Evolutionary conservation across 2,797 vertebrate species (phyloP), one percentile per base, ranked within the genome.

Genomic region (Catamblyrhynchus diadema): DNA sequence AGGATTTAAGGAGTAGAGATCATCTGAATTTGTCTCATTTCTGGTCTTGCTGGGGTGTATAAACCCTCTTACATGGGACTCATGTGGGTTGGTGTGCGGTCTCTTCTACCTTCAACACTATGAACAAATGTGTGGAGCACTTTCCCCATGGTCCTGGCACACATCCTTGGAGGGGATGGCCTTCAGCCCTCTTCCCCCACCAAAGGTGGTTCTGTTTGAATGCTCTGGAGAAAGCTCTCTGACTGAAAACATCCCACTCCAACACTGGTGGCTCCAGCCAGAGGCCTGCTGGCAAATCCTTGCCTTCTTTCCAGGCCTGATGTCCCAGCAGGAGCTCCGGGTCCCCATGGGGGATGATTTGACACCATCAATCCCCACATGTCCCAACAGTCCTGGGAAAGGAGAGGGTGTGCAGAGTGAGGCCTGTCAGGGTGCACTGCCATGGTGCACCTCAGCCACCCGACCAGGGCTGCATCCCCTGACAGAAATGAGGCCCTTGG

Each of bases 401-500:
- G 24, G 18, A 12, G 14, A 66, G 15, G 33, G 5, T 8, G 3
- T 35, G 61, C 50, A 44, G 50, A 33, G 17, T 5, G 2, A 37
- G 6, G 6, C 3, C 53, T 10, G 5, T 15, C 41, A 28, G 50
- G 25, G 6, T 1, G 6, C 10, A 0, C 10, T 8, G 9, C 54
- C 50, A 44, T 16, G 45, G 22, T 5, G 14, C 17, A 23, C 61
- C 41, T 33, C 48, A 37, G 50, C 2, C 2, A 5, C 45, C 2
- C 0, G 0, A 0, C 3, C 4, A 2, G 54, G n/a, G 14, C 59
- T 7, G 5, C 44, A 44, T 18, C 39, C 21, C 10, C 3, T 33
- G 42, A 15, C 57, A 45, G 19, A 7, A 60, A 44, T 3, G 50
- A 71, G 53, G 12, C 8, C 62, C 20, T 78, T 66, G 77, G 61